Percentiles rank a stretch among this genome's conserved stretches.
Conservation (phyloP, 2,797 vertebrate species). For the Halcyon smyrnensis region DNA sequence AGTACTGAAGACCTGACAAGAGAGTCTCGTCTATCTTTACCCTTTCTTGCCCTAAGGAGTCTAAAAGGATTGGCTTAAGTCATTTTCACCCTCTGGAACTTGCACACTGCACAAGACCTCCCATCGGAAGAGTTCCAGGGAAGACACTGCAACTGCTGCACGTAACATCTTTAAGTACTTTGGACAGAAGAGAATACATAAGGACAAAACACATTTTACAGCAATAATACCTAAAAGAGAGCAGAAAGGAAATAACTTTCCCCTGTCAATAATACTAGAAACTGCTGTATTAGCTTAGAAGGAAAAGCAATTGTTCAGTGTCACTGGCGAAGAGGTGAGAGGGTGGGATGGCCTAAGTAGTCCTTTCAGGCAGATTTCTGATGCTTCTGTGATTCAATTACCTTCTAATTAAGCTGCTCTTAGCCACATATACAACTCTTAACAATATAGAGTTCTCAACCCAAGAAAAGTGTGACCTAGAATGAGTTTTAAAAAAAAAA, state of each 20-base stretch:
- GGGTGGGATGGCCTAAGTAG: neutral
- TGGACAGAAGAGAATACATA: neutral
- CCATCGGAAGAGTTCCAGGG: neutral
- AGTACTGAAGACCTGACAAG: neutral
- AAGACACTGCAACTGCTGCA: neutral
- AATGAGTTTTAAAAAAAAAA: slow-evolving; percentile 10
- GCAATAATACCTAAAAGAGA: neutral
- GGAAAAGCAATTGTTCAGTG: neutral
- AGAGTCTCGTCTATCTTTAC: neutral
- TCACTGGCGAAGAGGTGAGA: neutral
- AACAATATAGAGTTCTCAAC: too few relatives aligned
- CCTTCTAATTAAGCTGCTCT: slow-evolving; percentile 36
- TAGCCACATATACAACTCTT: neutral
- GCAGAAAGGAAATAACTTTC: neutral
- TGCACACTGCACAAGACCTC: neutral
- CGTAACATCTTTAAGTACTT: neutral
- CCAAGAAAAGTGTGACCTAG: neutral
- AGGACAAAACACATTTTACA: neutral
- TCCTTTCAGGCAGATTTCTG: slow-evolving; percentile 1
- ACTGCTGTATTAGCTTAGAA: neutral
- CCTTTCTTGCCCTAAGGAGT: neutral
- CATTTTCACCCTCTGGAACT: neutral
- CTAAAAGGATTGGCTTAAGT: neutral
- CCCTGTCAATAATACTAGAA: neutral
- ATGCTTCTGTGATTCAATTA: neutral